A percentile compares a stretch with the other conserved stretches of the same genome.
Conservation (phyloP, 2,797 vertebrate genomes). For the Momotus momota region DNA sequence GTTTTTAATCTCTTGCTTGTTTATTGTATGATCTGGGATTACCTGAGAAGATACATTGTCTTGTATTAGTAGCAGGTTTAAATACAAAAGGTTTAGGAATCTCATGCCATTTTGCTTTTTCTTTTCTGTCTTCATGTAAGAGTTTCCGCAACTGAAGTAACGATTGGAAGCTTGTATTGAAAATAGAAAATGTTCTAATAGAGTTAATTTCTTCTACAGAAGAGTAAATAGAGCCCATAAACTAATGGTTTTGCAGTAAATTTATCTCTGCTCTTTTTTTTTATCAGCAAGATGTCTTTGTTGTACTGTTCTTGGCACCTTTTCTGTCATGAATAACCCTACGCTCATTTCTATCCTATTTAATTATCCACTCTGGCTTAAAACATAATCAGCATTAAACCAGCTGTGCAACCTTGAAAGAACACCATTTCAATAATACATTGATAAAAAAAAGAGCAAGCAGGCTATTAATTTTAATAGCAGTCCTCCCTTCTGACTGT, state of each 20-base stretch:
- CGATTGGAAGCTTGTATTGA: background rate
- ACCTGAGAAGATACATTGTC: background rate
- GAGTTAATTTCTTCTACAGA: background rate
- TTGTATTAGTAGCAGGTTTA: background rate
- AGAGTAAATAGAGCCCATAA: background rate
- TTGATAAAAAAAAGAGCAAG: conserved; percentile 55
- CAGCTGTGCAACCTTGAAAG: conserved; percentile 78
- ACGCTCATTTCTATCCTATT: conserved; percentile 69
- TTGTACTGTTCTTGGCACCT: conserved; percentile 64
- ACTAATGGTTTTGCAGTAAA: conserved; percentile 39
- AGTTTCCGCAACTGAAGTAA: background rate
- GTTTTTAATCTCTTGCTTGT: background rate
- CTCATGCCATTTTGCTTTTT: background rate
- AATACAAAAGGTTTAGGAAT: background rate
- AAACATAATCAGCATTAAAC: conserved; percentile 79
- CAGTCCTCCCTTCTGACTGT: conserved; percentile 54
- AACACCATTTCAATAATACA: conserved; percentile 72
- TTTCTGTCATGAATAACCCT: conserved; percentile 66
- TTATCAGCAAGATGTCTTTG: conserved; percentile 55
- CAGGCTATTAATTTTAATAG: conserved; percentile 75
- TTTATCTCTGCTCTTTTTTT: conserved; percentile 30
- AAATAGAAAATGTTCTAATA: conserved; percentile 18
- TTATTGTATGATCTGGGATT: background rate
- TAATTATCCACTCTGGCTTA: conserved; percentile 78
- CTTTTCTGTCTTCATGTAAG: background rate